phyloP scores from a whole-genome alignment of 2,888 invertebrate genomes.

The Campaea margaritaria region DNA sequence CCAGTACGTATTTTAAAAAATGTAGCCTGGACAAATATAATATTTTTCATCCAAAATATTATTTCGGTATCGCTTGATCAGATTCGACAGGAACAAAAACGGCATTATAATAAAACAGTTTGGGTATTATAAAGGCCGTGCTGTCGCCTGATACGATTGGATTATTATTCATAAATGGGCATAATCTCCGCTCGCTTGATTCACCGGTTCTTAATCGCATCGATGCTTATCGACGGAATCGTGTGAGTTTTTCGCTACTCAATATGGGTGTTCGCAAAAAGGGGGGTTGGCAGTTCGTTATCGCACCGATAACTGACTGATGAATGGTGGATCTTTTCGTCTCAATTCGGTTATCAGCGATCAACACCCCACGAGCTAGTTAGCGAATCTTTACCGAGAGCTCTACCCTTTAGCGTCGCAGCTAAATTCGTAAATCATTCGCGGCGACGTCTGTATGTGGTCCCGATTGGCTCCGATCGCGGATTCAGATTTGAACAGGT shows the following conservation, averaged over 20 bases:
- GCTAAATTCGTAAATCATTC: slow-evolving; percentile 63
- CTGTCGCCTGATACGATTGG: slow-evolving; percentile 41
- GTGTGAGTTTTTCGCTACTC: slow-evolving; percentile 70
- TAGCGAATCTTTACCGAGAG: slow-evolving; percentile 67
- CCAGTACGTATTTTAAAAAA: no score
- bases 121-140: slow-evolving; percentile 28
- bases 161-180: slow-evolving; percentile 55
- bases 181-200: slow-evolving; percentile 43
- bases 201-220: slow-evolving; percentile 51
- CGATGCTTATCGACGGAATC: slow-evolving; percentile 65
- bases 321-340: slow-evolving; percentile 79
- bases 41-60: no score
- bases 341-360: slow-evolving; percentile 82
- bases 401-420: slow-evolving; percentile 52
- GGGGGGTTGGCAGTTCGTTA: slow-evolving; percentile 72
- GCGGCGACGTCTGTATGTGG: slow-evolving; percentile 76
- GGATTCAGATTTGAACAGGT: slow-evolving; percentile 66
- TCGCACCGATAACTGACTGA: slow-evolving; percentile 79
- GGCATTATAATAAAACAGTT: slow-evolving; percentile 34
- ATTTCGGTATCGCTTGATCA: slow-evolving; percentile 12
- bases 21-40: no score
- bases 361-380: slow-evolving; percentile 80
- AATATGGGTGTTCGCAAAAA: slow-evolving; percentile 68
- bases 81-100: slow-evolving; percentile 14
- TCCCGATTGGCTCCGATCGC: slow-evolving; percentile 61